phyloP scores from a whole-genome alignment of 2,797 vertebrate genomes.

The Rhabdomys pumilio region DNA sequence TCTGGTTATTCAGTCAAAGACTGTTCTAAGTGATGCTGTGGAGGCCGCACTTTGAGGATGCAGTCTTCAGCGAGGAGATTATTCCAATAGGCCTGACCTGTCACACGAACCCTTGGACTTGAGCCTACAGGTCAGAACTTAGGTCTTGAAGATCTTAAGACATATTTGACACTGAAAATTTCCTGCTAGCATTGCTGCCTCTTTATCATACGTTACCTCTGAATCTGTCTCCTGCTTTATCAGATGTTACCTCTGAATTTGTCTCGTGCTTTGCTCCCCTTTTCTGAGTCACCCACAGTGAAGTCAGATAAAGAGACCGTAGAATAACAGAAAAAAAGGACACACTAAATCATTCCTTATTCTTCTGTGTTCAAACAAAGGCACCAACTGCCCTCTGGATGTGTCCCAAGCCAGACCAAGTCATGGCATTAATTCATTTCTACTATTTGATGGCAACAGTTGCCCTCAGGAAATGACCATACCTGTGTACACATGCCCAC shows the following conservation, averaged over 20 bases:
- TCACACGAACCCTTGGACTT: constrained; percentile 26
- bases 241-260: not conserved
- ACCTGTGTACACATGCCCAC: not conserved
- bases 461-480: constrained; percentile 59
- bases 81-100: not conserved
- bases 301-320: constrained; percentile 8
- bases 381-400: not conserved
- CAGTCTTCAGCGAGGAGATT: not conserved
- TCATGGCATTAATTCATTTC: not conserved
- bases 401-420: not conserved
- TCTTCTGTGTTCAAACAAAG: not conserved
- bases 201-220: not conserved
- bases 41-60: not conserved
- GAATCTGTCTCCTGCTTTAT: constrained; percentile 32
- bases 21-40: not conserved
- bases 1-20: not conserved
- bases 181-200: not conserved
- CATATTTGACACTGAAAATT: not conserved
- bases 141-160: constrained; percentile 14
- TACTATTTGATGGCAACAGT: not conserved
- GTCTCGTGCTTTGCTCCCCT: constrained; percentile 16
- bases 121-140: not conserved
- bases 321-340: constrained; percentile 9
- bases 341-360: not conserved
- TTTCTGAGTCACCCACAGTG: not conserved